Percentiles rank a stretch among this genome's conserved stretches.
phyloP scores from a whole-genome alignment of 1,140 invertebrate species.

The Sarcophaga bullata region DNA sequence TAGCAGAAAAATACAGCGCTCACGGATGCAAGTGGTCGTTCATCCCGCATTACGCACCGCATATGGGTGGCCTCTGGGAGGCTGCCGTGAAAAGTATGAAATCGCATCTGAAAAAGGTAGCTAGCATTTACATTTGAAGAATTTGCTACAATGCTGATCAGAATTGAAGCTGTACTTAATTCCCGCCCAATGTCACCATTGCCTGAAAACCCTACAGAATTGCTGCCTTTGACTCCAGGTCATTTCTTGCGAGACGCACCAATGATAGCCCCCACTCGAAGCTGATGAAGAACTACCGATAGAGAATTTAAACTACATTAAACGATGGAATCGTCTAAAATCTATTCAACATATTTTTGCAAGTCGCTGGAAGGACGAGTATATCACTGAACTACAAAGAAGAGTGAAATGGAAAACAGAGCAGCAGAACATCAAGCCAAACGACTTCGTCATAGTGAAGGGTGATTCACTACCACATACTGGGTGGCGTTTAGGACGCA shows the following conservation, averaged over 20 bases:
- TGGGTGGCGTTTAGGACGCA: constrained; percentile 61
- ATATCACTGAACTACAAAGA: constrained; percentile 3
- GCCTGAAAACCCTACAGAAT: background rate
- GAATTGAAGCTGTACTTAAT: background rate
- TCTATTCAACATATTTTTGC: background rate
- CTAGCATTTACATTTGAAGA: background rate
- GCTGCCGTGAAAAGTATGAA: background rate
- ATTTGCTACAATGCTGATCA: background rate
- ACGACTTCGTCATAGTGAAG: background rate
- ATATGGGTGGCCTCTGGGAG: no score
- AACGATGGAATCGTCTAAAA: background rate
- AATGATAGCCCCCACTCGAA: no score
- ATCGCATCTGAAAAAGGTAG: background rate
- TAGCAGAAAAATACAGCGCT: background rate
- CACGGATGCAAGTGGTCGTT: background rate
- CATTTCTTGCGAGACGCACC: background rate
- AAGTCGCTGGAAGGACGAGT: constrained; percentile 18
- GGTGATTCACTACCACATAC: background rate
- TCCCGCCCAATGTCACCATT: background rate
- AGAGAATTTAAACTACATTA: background rate
- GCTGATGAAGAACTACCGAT: background rate
- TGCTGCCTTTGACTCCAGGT: background rate
- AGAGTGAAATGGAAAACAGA: background rate
- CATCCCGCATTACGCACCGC: background rate
- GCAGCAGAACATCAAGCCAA: background rate